A percentile compares a stretch with the other conserved stretches of the same genome.
Conservation (phyloP, 1,140 invertebrate genomes). For the Antheraea mylitta region DNA sequence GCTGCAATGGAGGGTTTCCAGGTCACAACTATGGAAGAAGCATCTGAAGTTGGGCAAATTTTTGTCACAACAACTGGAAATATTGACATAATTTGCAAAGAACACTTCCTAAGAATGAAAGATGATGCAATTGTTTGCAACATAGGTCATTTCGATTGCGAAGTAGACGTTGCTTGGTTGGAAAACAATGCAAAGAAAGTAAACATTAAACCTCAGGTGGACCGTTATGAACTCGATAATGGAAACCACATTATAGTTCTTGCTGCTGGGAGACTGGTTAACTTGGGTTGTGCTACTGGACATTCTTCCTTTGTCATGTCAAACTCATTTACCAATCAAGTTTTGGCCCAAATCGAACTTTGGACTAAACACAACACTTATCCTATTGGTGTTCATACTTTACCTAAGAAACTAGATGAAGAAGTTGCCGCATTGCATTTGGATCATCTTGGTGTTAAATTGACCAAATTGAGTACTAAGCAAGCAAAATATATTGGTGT, state of each 20-base stretch:
- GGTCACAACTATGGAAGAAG: constrained; percentile 99
- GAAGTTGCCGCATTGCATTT: constrained; percentile 98
- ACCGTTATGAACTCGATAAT: constrained; percentile 93
- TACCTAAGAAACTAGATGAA: constrained; percentile 98
- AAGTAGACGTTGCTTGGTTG: constrained; percentile 98
- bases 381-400: constrained; percentile 92
- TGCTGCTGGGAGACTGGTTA: constrained; percentile 98
- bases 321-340: constrained; percentile 99
- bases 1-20: constrained; percentile 98
- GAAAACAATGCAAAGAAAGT: constrained; percentile 96
- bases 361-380: constrained; percentile 95
- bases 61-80: constrained; percentile 99
- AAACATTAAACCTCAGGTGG: constrained; percentile 99
- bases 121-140: constrained; percentile 99
- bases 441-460: constrained; percentile 97
- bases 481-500: constrained; percentile 97
- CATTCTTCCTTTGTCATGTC: constrained; percentile 99
- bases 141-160: constrained; percentile 99
- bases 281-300: constrained; percentile 98
- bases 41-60: constrained; percentile 93
- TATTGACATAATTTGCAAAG: constrained; percentile 93
- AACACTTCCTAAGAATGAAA: constrained; percentile 95
- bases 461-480: constrained; percentile 93
- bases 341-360: constrained; percentile 98
- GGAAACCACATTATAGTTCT: constrained; percentile 96